Evolutionary conservation across 2,113 vertebrate species (phyloP).

Genomic region (Percopsis transmontana): DNA sequence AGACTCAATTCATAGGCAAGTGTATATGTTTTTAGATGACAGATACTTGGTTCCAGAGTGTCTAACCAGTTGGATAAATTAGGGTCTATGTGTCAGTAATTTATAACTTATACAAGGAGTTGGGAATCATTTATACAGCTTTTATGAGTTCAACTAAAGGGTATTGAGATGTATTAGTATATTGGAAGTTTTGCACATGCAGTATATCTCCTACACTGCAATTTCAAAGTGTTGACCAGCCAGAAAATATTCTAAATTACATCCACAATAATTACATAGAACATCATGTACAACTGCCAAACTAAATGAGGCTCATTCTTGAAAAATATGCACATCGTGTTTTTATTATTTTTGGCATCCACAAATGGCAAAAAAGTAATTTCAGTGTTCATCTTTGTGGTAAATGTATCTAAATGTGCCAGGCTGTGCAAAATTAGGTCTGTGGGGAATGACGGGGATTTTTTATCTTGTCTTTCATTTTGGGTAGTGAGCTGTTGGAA

Average conservation of each 20-base stretch:
- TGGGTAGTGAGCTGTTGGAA: constrained; percentile 38
- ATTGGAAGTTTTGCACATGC: constrained; percentile 39
- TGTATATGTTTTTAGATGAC: constrained; percentile 36
- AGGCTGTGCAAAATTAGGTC: constrained; percentile 61
- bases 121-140: constrained; percentile 48
- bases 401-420: constrained; percentile 52
- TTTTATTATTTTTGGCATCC: constrained; percentile 55
- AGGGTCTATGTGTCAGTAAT: constrained; percentile 37
- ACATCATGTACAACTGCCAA: constrained; percentile 62
- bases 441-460: constrained; percentile 50
- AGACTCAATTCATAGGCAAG: constrained; percentile 30
- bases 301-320: constrained; percentile 65
- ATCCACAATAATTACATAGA: constrained; percentile 54
- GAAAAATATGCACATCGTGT: constrained; percentile 65
- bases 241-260: constrained; percentile 60
- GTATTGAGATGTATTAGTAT: constrained; percentile 43
- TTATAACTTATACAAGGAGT: constrained; percentile 27
- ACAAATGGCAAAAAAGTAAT: constrained; percentile 63
- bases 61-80: constrained; percentile 49
- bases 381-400: constrained; percentile 54
- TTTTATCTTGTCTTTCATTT: constrained; percentile 46
- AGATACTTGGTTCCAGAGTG: constrained; percentile 46
- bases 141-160: constrained; percentile 59
- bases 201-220: constrained; percentile 36
- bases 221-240: constrained; percentile 45